Evolutionary conservation across 2,888 invertebrate genomes (phyloP), one percentile per base, ranked within the genome.

Genomic region (Mimachlamys varia): DNA sequence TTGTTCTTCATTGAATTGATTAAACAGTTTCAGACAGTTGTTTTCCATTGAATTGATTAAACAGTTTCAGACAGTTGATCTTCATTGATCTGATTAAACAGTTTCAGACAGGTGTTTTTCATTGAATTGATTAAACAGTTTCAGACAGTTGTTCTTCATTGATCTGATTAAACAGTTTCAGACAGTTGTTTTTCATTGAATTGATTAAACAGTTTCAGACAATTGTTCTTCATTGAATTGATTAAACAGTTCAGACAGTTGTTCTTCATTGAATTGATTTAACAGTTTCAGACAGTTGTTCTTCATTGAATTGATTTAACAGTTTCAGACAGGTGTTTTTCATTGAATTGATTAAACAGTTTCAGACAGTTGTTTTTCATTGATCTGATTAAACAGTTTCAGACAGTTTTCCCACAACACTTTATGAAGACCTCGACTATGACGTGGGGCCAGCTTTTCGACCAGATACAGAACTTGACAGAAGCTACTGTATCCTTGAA

Each of bases 331-430:
- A n/a, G n/a, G 5, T 13, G 12, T 53, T 1, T 10, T 13, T 53
- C 19, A 2, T 53, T 53, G 53, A 44, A 44, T 44, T 44, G 7
- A 44, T 44, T 44, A 44, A 76, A 76, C 76, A 76, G n/a, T n/a
- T 27, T 62, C n/a, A 4, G n/a, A n/a, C n/a, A n/a, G n/a, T 53
- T 13, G 12, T 53, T 1, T 10, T 13, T 53, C 19, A 2, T 53
- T 53, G 53, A 44, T 5, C 7, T 44, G 7, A 44, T 44, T 44
- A 44, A 76, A 76, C 76, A 76, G 76, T 12, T 76, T 12, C 0
- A 76, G 76, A 76, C 76, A 27, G 33, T 76, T 10, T 76, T 76
- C 33, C 76, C 76, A 33, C 76, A 76, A 76, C 76, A 76, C 76
- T 76, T 76, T 76, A 76, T 22, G 33, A 76, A 19, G 58, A 19